Evolutionary conservation across 2,113 vertebrate species (phyloP).

Genomic region (Ia io): DNA sequence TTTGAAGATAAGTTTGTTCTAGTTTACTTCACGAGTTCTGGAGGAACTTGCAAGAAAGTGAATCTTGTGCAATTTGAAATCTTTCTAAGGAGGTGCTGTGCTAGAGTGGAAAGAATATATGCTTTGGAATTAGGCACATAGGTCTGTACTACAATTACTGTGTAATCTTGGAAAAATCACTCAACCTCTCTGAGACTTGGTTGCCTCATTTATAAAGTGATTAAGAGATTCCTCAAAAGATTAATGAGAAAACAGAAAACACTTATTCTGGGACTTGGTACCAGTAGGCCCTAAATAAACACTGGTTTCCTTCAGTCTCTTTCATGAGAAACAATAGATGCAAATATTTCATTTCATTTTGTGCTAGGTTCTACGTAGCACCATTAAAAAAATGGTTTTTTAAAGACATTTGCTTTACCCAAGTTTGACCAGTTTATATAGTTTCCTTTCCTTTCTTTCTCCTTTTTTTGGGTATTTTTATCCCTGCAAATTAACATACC

Average conservation of each 20-base stretch:
- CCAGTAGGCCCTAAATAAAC: background rate
- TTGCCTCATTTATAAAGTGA: slow-evolving; percentile 14
- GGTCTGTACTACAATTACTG: background rate
- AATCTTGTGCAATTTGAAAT: slow-evolving; percentile 2
- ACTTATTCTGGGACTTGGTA: background rate
- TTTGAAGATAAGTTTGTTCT: background rate
- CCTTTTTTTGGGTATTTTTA: background rate
- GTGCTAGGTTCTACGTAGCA: background rate
- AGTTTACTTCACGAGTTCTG: background rate
- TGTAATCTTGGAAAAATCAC: slow-evolving; percentile 17
- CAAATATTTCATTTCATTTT: background rate
- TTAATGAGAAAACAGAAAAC: slow-evolving; percentile 6
- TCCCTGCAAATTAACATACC: background rate
- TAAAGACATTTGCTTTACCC: background rate
- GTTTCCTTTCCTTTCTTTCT: background rate
- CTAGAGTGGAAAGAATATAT: background rate
- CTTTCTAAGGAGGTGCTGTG: background rate
- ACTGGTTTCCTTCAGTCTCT: background rate
- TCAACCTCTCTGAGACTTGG: background rate
- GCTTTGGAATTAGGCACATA: background rate
- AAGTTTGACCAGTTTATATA: background rate
- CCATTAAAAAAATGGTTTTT: background rate
- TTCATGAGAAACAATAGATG: background rate
- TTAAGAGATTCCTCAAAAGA: background rate
- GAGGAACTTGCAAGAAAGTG: background rate